These are phyloP conservation scores for Motacilla alba DNA, from an alignment of 2,113 vertebrate genomes.

Conservation along the genomic window DNA sequence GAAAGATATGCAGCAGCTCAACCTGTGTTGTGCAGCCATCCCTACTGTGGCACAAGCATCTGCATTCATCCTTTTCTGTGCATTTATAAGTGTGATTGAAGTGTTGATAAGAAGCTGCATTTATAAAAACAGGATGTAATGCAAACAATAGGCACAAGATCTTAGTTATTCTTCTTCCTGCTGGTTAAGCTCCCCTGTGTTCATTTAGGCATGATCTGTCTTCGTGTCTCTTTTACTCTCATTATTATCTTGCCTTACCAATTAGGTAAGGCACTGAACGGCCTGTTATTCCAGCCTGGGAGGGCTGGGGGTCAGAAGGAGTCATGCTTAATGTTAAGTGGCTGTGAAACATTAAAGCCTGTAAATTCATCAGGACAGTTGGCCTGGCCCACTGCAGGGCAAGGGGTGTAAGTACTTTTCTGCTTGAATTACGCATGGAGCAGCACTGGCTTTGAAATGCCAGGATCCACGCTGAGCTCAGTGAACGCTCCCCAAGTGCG, in stretches of 20 bases:
- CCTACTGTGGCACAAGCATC: background rate
- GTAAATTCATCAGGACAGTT: background rate
- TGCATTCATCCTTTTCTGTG: background rate
- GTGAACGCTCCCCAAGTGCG: background rate
- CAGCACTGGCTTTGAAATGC: constrained; percentile 7
- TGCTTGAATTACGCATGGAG: background rate
- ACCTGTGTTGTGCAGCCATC: background rate
- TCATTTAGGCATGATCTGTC: constrained; percentile 48
- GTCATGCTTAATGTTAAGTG: constrained; percentile 30
- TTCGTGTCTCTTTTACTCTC: constrained; percentile 22
- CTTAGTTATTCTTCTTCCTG: constrained; percentile 32
- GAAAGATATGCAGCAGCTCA: background rate
- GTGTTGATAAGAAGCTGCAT: constrained; percentile 7
- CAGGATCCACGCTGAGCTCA: background rate
- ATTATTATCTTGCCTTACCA: constrained; percentile 22
- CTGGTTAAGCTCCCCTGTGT: constrained; percentile 43
- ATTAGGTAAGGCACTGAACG: background rate
- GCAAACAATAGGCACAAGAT: constrained; percentile 11
- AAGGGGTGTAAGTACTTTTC: background rate
- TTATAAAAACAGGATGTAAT: constrained; percentile 13
- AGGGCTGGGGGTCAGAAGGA: constrained; percentile 27
- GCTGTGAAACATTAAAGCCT: background rate
- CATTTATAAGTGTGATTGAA: background rate
- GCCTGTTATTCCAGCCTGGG: constrained; percentile 13
- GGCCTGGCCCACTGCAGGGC: background rate